Percentiles rank a stretch among this genome's conserved stretches.
Evolutionary conservation across 2,797 vertebrate species (phyloP).

Genomic region (Silurus lanzhouensis): DNA sequence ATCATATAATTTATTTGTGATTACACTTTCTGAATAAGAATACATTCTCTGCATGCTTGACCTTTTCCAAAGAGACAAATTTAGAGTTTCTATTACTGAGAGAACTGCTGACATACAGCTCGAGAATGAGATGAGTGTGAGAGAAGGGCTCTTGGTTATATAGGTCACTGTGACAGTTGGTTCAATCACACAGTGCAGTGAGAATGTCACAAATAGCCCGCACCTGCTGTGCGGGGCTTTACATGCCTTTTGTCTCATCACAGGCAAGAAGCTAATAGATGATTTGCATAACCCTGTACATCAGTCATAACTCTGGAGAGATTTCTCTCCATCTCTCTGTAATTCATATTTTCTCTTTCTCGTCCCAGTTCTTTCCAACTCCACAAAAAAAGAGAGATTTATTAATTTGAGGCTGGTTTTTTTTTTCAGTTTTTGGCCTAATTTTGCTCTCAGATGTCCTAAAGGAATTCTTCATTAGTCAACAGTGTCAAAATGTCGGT

Average conservation of each 20-base stretch:
- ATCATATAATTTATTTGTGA: not conserved
- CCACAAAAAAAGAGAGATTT: not conserved
- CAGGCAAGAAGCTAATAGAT: constrained; percentile 6
- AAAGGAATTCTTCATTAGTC: not conserved
- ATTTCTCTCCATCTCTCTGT: not conserved
- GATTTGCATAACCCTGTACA: constrained; percentile 15
- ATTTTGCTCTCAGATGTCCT: not conserved
- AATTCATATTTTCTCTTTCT: not conserved
- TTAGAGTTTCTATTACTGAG: constrained; percentile 1
- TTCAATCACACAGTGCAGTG: constrained; percentile 15
- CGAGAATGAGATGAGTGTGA: constrained; percentile 1
- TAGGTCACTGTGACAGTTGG: constrained; percentile 34
- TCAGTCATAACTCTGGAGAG: not conserved
- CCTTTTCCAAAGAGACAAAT: not conserved
- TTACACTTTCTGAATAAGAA: constrained; percentile 7
- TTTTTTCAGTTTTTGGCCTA: not conserved
- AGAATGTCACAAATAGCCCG: constrained; percentile 17
- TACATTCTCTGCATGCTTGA: not conserved
- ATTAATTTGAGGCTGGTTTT: not conserved
- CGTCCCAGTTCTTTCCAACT: not conserved
- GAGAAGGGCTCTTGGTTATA: constrained; percentile 4
- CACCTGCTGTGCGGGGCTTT: constrained; percentile 25
- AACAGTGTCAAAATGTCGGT: not conserved
- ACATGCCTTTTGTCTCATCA: constrained; percentile 15
- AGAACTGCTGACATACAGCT: not conserved